These are phyloP conservation scores for Antechinus flavipes DNA, from an alignment of 2,113 vertebrate genomes.

Conservation along the genomic window DNA sequence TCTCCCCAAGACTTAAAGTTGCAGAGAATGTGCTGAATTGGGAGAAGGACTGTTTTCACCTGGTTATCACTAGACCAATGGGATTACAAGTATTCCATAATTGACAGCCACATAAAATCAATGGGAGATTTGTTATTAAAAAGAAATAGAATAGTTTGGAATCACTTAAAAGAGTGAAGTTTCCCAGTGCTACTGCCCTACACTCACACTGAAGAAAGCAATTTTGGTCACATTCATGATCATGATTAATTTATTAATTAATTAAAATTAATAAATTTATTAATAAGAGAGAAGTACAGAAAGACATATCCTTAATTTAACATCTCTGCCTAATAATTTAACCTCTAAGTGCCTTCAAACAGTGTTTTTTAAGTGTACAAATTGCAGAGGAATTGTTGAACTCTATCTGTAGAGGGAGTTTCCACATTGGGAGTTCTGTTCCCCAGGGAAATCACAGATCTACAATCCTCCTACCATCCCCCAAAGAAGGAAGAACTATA, in stretches of 20 bases:
- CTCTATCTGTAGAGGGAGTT: not conserved
- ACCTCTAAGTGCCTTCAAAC: not conserved
- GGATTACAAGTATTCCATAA: too few species aligned
- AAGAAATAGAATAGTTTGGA: not conserved
- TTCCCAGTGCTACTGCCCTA: not conserved
- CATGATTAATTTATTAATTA: not conserved
- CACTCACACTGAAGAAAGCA: not conserved
- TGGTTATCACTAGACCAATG: not conserved
- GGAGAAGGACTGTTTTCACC: not conserved
- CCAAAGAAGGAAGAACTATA: not conserved
- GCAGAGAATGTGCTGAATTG: not conserved
- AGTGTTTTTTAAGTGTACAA: not conserved
- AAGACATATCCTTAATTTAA: not conserved
- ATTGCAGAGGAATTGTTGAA: not conserved
- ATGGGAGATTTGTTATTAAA: not conserved
- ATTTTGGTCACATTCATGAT: not conserved
- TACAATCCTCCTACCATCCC: not conserved
- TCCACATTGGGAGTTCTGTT: not conserved
- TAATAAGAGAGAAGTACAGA: not conserved
- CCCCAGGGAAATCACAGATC: not conserved
- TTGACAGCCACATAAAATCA: not conserved
- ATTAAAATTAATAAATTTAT: not conserved
- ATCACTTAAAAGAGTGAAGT: not conserved
- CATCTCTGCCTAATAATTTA: not conserved
- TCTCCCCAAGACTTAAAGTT: not conserved